Evolutionary conservation across 1,140 invertebrate species (phyloP).

Genomic region (Drosophila nigrodunni): DNA sequence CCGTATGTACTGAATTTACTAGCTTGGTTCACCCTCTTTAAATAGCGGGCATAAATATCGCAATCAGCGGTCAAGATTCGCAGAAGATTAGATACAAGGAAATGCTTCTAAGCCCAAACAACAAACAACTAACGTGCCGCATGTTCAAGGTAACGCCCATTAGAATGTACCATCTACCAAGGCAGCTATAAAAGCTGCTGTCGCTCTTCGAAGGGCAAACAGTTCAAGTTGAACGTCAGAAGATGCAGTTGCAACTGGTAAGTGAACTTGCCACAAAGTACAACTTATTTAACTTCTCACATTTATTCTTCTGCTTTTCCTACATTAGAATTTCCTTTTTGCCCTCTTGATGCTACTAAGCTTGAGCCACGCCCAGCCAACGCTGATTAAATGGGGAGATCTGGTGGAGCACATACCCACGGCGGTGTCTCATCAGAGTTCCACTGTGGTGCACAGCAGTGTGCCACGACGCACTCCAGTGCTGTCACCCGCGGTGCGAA

Average conservation of each 20-base stretch:
- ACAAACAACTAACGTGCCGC: slow-evolving; percentile 15
- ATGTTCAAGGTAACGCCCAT: slow-evolving; percentile 54
- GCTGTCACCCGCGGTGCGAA: slow-evolving; percentile 27
- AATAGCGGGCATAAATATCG: slow-evolving; percentile 15
- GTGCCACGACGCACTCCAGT: slow-evolving; percentile 39
- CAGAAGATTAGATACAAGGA: slow-evolving; percentile 45
- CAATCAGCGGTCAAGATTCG: slow-evolving; percentile 49
- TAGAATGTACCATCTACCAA: slow-evolving; percentile 30
- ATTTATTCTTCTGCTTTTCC: background rate
- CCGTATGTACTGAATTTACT: background rate
- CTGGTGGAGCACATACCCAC: slow-evolving; percentile 66
- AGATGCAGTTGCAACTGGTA: slow-evolving; percentile 53
- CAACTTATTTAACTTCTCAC: background rate
- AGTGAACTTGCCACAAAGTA: background rate
- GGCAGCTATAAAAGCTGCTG: slow-evolving; percentile 52
- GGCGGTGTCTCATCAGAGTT: slow-evolving; percentile 84
- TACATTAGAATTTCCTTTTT: slow-evolving; percentile 19
- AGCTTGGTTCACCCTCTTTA: background rate
- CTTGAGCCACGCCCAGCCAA: slow-evolving; percentile 19
- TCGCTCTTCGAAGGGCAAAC: slow-evolving; percentile 14
- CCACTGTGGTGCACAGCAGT: slow-evolving; percentile 82
- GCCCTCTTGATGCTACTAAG: slow-evolving; percentile 20
- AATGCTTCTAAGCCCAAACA: slow-evolving; percentile 8
- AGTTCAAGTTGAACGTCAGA: slow-evolving; percentile 38
- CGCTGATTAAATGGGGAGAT: slow-evolving; percentile 53